A percentile compares a stretch with the other conserved stretches of the same genome.
Evolutionary conservation across 2,113 vertebrate genomes (phyloP).

Genomic region (Bucco capensis): DNA sequence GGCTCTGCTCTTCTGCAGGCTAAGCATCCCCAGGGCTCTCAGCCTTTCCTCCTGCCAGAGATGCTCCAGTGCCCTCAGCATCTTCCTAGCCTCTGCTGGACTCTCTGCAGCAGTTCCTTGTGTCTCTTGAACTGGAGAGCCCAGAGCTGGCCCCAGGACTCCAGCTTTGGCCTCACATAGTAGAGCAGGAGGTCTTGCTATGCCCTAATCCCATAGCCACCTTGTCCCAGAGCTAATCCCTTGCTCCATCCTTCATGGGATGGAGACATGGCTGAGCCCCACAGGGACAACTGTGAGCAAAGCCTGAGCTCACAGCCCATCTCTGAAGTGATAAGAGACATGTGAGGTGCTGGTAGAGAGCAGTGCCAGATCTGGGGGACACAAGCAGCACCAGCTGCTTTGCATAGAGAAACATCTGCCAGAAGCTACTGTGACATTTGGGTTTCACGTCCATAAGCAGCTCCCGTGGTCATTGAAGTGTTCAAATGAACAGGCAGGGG

Average conservation of each 20-base stretch:
- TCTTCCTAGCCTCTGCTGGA: too few species aligned
- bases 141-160: too few species aligned
- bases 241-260: neutral
- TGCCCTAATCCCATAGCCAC: neutral
- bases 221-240: neutral
- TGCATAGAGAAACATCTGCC: conserved; percentile 33
- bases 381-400: neutral
- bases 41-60: too few species aligned
- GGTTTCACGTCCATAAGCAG: neutral
- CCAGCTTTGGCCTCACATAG: too few species aligned
- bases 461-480: neutral
- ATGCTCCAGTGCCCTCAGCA: too few species aligned
- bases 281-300: neutral
- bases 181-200: accelerated
- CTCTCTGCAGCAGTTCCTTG: too few species aligned
- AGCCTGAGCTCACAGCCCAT: neutral
- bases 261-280: neutral
- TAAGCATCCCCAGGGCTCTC: too few species aligned
- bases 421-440: accelerated
- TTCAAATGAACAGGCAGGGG: neutral
- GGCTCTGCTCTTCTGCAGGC: too few species aligned
- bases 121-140: too few species aligned
- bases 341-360: neutral
- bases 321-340: neutral
- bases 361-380: neutral